Evolutionary conservation across 2,113 vertebrate genomes (phyloP), one percentile per base, ranked within the genome.

Genomic region (Stigmatopora nigra): DNA sequence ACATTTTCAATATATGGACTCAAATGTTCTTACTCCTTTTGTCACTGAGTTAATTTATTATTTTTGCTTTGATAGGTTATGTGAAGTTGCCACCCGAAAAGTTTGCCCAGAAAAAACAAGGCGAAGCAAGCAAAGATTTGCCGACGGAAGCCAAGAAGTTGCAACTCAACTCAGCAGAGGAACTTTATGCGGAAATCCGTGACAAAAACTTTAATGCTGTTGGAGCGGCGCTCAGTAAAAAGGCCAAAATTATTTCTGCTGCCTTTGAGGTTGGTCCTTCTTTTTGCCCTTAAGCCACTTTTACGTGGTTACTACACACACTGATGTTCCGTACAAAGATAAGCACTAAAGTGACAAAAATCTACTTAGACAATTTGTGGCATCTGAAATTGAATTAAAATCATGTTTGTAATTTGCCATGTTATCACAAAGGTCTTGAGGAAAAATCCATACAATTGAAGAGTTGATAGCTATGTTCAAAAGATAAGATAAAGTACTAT

Each of bases 181-280:
- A 98, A 77, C 88, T 99, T 1, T 98, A 99, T 0, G 96, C 96
- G 0, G 97, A 99, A 89, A 99, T 99, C 77, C 88, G 96, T 1
- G 97, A 99, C 85, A 98, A 96, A 82, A 99, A 99, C 78, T 99
- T 99, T 84, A 99, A 99, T 0, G 96, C 96, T 0, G 97, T 98
- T 44, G 97, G 96, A 16, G 92, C 93, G 0, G 96, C 97, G 13
- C 94, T 99, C 55, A 99, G 97, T 90, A 98, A 97, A 87, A 98
- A 96, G 71, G 97, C 97, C 44, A 99, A 98, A 87, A 92, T 98
- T 52, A 99, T 99, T 84, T 98, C 97, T 0, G 97, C 96, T 0
- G 96, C 96, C 0, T 99, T 99, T 74, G 97, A 99, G 94, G 97
- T 99, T 78, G 69, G 77, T 75, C 41, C 46, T 64, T 14, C 38